These are phyloP conservation scores for Coelinius sp. DNA, from an alignment of 2,888 invertebrate species.

Conservation along the genomic window DNA sequence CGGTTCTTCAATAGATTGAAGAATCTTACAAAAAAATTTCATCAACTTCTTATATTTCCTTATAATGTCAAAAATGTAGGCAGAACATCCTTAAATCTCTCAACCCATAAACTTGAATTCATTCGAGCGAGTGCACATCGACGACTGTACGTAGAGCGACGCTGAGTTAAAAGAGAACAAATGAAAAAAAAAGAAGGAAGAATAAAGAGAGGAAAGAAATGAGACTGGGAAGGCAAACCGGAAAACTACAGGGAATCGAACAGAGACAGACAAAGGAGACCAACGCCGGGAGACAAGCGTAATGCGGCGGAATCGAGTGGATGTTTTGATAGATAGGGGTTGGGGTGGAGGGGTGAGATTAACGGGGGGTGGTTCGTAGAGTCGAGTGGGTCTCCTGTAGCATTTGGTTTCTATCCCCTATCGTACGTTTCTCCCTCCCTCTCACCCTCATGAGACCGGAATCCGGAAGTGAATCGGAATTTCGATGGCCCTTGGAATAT, in stretches of 20 bases:
- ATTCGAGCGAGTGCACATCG: conserved; percentile 18
- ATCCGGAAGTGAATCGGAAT: conserved; percentile 58
- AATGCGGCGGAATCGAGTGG: conserved; percentile 68
- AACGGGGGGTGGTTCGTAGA: conserved; percentile 1
- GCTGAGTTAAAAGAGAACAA: neutral
- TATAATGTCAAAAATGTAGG: too few species aligned
- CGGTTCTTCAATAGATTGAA: too few species aligned
- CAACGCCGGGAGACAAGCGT: conserved; percentile 45
- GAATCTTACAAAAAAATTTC: too few species aligned
- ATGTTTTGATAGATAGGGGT: conserved; percentile 40
- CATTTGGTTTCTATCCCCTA: conserved; percentile 10
- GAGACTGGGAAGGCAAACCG: neutral
- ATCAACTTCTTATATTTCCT: too few species aligned
- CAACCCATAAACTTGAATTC: conserved; percentile 5
- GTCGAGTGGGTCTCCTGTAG: conserved; percentile 29
- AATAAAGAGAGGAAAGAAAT: neutral
- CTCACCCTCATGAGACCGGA: conserved; percentile 33
- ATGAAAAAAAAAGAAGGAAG: neutral
- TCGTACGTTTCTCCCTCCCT: too few species aligned
- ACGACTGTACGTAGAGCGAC: neutral
- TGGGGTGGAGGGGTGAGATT: conserved; percentile 3
- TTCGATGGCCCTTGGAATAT: conserved; percentile 53
- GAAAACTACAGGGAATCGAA: conserved; percentile 3
- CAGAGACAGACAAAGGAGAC: conserved; percentile 25
- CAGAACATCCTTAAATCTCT: too few species aligned